A percentile compares a stretch with the other conserved stretches of the same genome.
phyloP scores from a whole-genome alignment of 92 coral and sea anemone genomes.

The Montipora capitata region DNA sequence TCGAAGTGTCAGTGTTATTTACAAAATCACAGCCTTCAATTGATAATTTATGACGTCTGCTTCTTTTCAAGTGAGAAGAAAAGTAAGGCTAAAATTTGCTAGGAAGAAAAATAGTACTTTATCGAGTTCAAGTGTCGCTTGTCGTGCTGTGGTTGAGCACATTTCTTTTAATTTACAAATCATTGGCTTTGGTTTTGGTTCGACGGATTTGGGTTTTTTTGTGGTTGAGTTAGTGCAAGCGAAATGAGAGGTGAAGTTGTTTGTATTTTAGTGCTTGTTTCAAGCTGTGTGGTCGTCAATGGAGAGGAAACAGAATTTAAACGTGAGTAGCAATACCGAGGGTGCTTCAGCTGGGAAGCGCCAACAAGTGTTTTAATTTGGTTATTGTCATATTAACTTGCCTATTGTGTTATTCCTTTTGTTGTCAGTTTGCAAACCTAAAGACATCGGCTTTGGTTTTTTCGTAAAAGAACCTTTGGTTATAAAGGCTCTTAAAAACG shows the following conservation, averaged over 20 bases:
- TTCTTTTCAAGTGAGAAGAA: neutral
- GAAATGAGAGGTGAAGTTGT: conserved; percentile 6
- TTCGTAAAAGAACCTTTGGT: neutral
- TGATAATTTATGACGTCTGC: neutral
- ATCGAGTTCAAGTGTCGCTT: neutral
- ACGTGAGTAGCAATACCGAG: conserved; percentile 15
- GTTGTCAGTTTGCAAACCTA: conserved; percentile 29
- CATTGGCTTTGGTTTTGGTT: neutral
- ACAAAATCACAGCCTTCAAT: neutral
- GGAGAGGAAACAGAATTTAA: conserved; percentile 35
- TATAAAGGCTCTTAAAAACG: conserved; percentile 35
- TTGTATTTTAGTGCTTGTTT: conserved; percentile 1
- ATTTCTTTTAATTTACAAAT: neutral
- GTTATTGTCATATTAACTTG: conserved; percentile 9
- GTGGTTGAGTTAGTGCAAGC: neutral
- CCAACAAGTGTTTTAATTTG: neutral
- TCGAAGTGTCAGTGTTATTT: neutral
- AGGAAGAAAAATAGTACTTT: neutral
- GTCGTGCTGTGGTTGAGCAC: neutral
- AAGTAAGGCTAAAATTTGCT: neutral
- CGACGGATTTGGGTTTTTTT: too few relatives aligned
- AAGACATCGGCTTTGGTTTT: too few relatives aligned
- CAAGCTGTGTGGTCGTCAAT: conserved; percentile 23
- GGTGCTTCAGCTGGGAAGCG: neutral
- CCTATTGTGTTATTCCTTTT: neutral